These are phyloP conservation scores for Clostera curtula DNA, from an alignment of 2,888 invertebrate species.

Conservation along the genomic window DNA sequence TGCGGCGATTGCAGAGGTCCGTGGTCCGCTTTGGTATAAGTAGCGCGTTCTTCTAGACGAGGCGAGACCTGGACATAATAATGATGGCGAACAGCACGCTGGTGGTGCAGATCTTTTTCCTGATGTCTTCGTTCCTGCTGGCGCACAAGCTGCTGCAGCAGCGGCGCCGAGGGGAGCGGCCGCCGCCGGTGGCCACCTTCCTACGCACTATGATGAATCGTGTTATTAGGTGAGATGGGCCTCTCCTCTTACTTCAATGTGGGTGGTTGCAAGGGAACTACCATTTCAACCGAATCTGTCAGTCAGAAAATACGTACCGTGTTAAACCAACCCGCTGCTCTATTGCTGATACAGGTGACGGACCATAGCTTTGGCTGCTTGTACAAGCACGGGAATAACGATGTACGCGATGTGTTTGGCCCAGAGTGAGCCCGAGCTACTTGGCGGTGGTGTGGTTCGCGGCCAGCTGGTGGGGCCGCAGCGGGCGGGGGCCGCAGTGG, in stretches of 20 bases:
- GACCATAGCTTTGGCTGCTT: too few relatives aligned
- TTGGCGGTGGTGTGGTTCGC: slow-evolving; percentile 60
- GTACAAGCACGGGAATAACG: too few relatives aligned
- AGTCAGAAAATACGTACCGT: too few relatives aligned
- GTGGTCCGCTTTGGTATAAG: too few relatives aligned
- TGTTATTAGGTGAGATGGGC: slow-evolving; percentile 42
- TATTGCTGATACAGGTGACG: too few relatives aligned
- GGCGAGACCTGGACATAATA: slow-evolving; percentile 44
- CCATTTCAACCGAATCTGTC: too few relatives aligned
- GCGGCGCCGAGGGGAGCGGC: slow-evolving; percentile 23
- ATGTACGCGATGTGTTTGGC: too few relatives aligned
- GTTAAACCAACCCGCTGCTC: too few relatives aligned
- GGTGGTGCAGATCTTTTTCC: slow-evolving; percentile 65
- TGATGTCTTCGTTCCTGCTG: slow-evolving; percentile 62
- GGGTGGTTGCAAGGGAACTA: too few relatives aligned
- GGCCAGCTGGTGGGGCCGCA: slow-evolving; percentile 54
- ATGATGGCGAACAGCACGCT: slow-evolving; percentile 62
- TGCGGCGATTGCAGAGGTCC: too few relatives aligned
- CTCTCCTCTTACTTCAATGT: neutral
- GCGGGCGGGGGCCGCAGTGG: slow-evolving; percentile 55
- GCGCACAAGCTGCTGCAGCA: slow-evolving; percentile 57
- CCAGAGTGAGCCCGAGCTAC: slow-evolving; percentile 57
- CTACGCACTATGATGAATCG: slow-evolving; percentile 52
- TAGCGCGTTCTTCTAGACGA: too few relatives aligned
- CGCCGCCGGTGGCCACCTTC: slow-evolving; percentile 40